Conservation (phyloP, 2,113 vertebrate genomes). For the Scopus umbretta region DNA sequence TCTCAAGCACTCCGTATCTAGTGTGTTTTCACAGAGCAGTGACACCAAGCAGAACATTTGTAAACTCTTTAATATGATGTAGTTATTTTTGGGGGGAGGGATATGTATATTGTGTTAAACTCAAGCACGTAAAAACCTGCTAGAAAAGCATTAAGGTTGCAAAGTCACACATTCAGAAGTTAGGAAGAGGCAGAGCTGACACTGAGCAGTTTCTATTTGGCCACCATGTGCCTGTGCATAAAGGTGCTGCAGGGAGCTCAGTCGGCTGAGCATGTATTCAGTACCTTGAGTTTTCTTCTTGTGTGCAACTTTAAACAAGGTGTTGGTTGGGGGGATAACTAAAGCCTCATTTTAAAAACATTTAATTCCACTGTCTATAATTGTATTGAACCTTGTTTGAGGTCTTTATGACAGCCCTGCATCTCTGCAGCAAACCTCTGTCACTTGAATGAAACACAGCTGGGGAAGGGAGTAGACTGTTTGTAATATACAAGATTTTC, state of each 20-base stretch:
- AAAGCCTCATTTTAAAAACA: not conserved
- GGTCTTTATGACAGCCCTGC: not conserved
- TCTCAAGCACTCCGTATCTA: not conserved
- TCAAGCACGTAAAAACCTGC: constrained; percentile 1
- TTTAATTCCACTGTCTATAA: not conserved
- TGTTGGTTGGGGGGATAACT: not conserved
- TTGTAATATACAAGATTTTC: not conserved
- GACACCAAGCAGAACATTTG: not conserved
- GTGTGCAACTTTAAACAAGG: not conserved
- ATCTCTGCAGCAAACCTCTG: not conserved
- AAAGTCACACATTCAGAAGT: not conserved
- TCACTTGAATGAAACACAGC: not conserved
- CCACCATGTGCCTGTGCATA: not conserved
- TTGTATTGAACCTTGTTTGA: not conserved
- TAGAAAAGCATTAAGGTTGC: constrained; percentile 20
- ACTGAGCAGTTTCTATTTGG: not conserved
- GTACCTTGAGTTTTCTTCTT: not conserved
- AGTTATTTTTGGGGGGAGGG: constrained; percentile 40
- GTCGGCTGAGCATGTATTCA: accelerated
- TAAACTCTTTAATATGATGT: constrained; percentile 50
- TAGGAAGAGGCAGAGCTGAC: not conserved
- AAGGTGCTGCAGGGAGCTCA: not conserved
- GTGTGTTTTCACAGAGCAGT: not conserved
- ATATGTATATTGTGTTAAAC: constrained; percentile 22
- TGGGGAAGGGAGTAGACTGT: not conserved